Percentiles rank a stretch among this genome's conserved stretches.
Conservation (phyloP, 2,113 vertebrate genomes). For the Chamaetylas fuelleborni region DNA sequence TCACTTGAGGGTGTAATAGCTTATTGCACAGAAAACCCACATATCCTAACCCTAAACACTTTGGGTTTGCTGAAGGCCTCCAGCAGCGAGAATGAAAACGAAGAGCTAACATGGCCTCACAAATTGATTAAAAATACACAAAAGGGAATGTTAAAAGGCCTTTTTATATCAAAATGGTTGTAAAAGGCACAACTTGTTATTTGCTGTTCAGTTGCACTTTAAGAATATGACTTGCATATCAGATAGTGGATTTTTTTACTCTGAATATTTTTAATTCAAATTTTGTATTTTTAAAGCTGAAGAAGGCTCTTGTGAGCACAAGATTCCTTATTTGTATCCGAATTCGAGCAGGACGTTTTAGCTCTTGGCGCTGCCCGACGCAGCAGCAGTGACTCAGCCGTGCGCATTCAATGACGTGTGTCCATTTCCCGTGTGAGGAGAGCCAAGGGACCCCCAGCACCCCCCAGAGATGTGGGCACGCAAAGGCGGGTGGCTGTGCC, state of each 20-base stretch:
- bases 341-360: conserved; percentile 5
- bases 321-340: conserved; percentile 30
- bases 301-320: conserved; percentile 34
- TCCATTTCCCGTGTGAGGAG: fast-evolving
- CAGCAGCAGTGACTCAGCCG: background rate
- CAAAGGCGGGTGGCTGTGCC: background rate
- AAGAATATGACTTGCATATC: conserved; percentile 48
- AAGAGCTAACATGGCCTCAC: background rate
- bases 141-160: conserved; percentile 42
- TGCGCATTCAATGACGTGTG: background rate
- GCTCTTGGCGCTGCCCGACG: background rate
- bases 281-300: conserved; percentile 56
- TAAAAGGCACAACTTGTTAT: conserved; percentile 50
- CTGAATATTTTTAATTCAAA: conserved; percentile 52
- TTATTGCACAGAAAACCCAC: background rate
- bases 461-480: fast-evolving
- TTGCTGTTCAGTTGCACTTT: conserved; percentile 63
- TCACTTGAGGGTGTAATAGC: background rate
- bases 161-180: conserved; percentile 43
- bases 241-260: conserved; percentile 47
- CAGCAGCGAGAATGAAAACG: background rate
- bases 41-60: background rate
- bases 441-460: background rate
- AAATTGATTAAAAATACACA: background rate
- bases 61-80: background rate